Evolutionary conservation across 1,140 invertebrate species (phyloP).

Genomic region (Meloidogyne hapla): DNA sequence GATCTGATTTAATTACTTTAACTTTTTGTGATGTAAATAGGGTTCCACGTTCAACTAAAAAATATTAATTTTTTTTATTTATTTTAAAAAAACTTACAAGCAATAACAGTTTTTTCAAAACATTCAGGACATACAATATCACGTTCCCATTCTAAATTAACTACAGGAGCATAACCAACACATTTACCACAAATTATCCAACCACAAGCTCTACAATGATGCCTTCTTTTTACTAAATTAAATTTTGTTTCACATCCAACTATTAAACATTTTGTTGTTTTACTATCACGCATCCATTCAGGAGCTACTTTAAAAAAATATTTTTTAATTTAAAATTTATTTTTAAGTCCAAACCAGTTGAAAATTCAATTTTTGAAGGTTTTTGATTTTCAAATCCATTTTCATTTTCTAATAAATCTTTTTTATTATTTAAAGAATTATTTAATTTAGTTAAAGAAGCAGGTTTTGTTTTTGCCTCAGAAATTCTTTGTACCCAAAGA

Average conservation of each 20-base stretch:
- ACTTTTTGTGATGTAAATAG: not conserved
- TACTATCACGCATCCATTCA: conserved; percentile 53
- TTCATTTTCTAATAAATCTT: not conserved
- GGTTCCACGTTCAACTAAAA: conserved; percentile 11
- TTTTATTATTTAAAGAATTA: conserved; percentile 1
- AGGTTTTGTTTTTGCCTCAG: conserved; percentile 19
- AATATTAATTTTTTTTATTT: not conserved
- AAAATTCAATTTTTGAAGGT: conserved; percentile 22
- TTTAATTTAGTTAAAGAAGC: not conserved
- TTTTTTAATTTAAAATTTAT: not conserved
- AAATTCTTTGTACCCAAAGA: conserved; percentile 41
- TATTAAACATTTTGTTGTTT: conserved; percentile 47
- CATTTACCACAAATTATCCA: conserved; percentile 50
- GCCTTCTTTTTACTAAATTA: conserved; percentile 42
- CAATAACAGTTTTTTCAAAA: conserved; percentile 33
- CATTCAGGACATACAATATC: conserved; percentile 52
- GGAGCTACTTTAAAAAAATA: conserved; percentile 14
- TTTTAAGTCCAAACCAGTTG: not conserved
- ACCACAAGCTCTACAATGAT: conserved; percentile 51
- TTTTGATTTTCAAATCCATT: conserved; percentile 15
- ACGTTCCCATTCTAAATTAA: conserved; percentile 32
- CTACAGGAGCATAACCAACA: conserved; percentile 47
- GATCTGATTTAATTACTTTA: not conserved
- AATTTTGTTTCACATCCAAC: conserved; percentile 48
- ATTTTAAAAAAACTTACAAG: conserved; percentile 41